phyloP scores from a whole-genome alignment of 2,797 vertebrate genomes.

The Arctocebus calabarensis region DNA sequence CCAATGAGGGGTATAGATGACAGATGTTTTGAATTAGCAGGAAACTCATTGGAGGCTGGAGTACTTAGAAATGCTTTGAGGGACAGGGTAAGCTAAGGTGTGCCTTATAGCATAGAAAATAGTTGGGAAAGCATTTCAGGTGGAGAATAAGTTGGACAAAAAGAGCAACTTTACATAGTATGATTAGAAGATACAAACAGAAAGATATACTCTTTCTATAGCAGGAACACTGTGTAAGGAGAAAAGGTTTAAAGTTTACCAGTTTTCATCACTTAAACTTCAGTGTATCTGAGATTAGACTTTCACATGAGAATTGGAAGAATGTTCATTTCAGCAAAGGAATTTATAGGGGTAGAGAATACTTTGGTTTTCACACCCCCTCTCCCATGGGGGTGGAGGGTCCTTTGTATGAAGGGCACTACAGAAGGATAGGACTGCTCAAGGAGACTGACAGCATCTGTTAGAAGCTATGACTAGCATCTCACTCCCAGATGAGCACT shows the following conservation, averaged over 20 bases:
- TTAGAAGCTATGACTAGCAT: neutral
- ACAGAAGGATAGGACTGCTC: neutral
- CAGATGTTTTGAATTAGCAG: neutral
- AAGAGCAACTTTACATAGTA: too few relatives aligned
- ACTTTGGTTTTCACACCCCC: neutral
- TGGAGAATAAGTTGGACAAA: neutral
- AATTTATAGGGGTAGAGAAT: neutral
- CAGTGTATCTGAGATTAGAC: neutral
- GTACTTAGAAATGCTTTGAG: too few relatives aligned
- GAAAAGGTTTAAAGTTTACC: neutral
- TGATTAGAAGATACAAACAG: neutral
- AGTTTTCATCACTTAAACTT: neutral
- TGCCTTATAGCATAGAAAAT: neutral
- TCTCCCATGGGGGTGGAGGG: neutral
- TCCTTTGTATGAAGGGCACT: neutral
- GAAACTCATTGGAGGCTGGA: neutral
- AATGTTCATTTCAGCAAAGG: neutral
- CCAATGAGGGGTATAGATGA: neutral
- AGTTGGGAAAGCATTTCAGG: neutral
- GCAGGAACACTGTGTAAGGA: neutral
- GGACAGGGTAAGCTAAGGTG: too few relatives aligned
- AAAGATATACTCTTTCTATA: neutral
- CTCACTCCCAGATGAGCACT: neutral
- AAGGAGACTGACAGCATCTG: too few relatives aligned
- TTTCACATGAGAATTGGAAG: neutral